Percentiles rank a stretch among this genome's conserved stretches.
Conservation (phyloP, 2,888 invertebrate species). For the Diarsia mendica region DNA sequence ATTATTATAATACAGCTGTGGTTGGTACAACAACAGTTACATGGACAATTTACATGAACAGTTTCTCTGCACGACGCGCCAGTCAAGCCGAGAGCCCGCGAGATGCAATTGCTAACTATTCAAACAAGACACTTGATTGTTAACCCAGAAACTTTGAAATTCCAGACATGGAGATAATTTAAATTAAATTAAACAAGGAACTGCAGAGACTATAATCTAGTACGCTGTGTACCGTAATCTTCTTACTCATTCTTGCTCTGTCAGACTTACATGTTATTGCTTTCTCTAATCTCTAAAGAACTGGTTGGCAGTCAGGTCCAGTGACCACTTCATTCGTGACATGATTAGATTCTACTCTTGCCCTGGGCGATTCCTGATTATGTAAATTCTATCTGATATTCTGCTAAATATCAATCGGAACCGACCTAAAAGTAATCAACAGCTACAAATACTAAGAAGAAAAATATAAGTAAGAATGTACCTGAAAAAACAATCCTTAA, state of each 20-base stretch:
- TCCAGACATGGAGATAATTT: conserved; percentile 58
- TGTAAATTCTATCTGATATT: no score
- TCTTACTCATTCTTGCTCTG: conserved; percentile 22
- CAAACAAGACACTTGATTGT: conserved; percentile 62
- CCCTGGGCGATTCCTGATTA: not conserved
- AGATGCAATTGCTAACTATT: conserved; percentile 60
- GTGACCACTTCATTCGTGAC: conserved; percentile 10
- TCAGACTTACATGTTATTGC: conserved; percentile 17
- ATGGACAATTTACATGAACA: conserved; percentile 55
- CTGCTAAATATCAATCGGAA: no score
- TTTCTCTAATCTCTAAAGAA: conserved; percentile 26
- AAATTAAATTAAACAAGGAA: conserved; percentile 58
- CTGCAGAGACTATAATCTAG: conserved; percentile 46
- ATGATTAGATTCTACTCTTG: conserved; percentile 24
- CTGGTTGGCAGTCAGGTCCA: conserved; percentile 19
- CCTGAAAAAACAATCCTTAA: not conserved
- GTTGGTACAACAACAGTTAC: conserved; percentile 41
- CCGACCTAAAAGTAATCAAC: no score
- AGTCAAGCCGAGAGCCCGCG: conserved; percentile 29
- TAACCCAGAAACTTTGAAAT: conserved; percentile 60
- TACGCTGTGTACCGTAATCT: conserved; percentile 39
- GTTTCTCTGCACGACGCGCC: conserved; percentile 59
- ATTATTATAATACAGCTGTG: conserved; percentile 42
- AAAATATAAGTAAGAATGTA: not conserved
- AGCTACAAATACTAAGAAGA: no score